phyloP scores from a whole-genome alignment of 2,113 vertebrate species.

The Macaca mulatta region DNA sequence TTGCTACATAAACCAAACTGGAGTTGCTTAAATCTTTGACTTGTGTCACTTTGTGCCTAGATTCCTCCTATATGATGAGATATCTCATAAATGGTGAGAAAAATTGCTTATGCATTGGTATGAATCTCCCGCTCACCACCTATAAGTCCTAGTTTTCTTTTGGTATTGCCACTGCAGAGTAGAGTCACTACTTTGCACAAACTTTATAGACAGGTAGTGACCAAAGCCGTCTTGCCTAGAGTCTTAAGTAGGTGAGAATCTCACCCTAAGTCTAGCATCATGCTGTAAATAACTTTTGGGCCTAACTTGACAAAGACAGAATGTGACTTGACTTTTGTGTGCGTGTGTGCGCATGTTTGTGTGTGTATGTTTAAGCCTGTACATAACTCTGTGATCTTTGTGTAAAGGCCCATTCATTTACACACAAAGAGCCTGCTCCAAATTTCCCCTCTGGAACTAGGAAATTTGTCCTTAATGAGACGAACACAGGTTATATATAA shows the following conservation, averaged over 20 bases:
- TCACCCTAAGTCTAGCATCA: not conserved
- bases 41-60: not conserved
- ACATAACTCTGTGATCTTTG: not conserved
- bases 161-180: not conserved
- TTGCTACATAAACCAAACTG: not conserved
- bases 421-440: not conserved
- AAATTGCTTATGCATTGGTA: not conserved
- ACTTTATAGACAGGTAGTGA: not conserved
- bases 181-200: not conserved
- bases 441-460: not conserved
- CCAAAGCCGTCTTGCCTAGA: not conserved
- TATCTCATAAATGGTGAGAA: not conserved
- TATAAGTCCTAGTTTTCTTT: not conserved
- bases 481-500: not conserved
- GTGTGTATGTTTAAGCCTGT: not conserved
- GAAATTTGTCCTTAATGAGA: not conserved
- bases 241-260: not conserved
- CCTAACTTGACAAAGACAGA: not conserved
- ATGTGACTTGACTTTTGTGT: not conserved
- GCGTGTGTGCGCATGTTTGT: accelerated
- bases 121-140: accelerated
- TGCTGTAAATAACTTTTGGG: not conserved
- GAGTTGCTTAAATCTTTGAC: not conserved
- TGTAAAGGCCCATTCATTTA: not conserved
- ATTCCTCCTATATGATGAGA: not conserved